Evolutionary conservation across 1,140 invertebrate species (phyloP).

Genomic region (Tetramorium simillimum): DNA sequence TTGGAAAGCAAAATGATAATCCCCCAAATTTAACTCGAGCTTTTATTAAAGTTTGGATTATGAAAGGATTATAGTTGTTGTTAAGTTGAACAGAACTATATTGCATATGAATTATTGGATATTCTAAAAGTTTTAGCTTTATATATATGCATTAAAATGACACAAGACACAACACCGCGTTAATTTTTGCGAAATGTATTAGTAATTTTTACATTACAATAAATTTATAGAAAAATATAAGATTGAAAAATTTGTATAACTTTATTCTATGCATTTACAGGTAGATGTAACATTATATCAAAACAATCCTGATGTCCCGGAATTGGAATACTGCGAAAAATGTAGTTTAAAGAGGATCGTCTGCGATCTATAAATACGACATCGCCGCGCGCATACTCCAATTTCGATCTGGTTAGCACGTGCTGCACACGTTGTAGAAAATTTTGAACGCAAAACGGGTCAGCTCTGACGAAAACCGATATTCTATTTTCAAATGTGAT

Average conservation of each 20-base stretch:
- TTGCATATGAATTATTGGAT: neutral
- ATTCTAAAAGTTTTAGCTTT: neutral
- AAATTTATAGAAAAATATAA: neutral
- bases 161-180: too few relatives aligned
- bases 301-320: neutral
- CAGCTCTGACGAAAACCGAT: neutral
- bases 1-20: neutral
- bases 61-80: neutral
- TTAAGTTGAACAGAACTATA: neutral
- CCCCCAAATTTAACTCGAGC: neutral
- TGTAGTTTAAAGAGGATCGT: constrained; percentile 44
- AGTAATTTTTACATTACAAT: neutral
- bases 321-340: neutral
- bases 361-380: constrained; percentile 41
- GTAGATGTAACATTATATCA: neutral
- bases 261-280: neutral
- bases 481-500: constrained; percentile 1
- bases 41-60: constrained; percentile 11
- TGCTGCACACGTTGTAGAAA: constrained; percentile 41
- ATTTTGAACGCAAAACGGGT: constrained; percentile 28
- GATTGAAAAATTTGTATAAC: neutral
- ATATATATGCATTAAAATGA: neutral
- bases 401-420: constrained; percentile 42
- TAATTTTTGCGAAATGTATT: neutral
- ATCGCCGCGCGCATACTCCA: constrained; percentile 17